phyloP scores from a whole-genome alignment of 2,113 vertebrate species.

The Callionymus lyra region DNA sequence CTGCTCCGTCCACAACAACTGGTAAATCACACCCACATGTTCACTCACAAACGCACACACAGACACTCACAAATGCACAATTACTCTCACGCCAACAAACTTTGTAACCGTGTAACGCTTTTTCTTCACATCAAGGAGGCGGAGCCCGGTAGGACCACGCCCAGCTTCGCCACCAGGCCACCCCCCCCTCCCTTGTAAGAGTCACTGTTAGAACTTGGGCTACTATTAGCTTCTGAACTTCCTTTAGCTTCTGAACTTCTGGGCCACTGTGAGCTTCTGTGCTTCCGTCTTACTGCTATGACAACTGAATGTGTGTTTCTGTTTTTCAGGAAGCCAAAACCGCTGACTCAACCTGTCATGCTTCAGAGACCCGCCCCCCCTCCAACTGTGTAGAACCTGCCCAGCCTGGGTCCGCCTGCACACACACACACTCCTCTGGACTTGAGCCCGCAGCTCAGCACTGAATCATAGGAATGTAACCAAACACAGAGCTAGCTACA shows the following conservation, averaged over 20 bases:
- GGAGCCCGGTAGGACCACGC: conserved; percentile 37
- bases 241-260: not conserved
- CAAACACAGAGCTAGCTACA: too few relatives aligned
- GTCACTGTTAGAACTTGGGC: not conserved
- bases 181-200: conserved; percentile 44
- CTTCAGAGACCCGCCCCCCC: conserved; percentile 68
- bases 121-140: conserved; percentile 37
- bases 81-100: too few relatives aligned
- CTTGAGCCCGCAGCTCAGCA: conserved; percentile 2
- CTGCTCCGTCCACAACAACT: conserved; percentile 57
- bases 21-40: conserved; percentile 43
- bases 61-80: too few relatives aligned
- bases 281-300: too few relatives aligned
- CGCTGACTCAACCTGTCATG: conserved; percentile 49
- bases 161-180: conserved; percentile 30
- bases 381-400: conserved; percentile 54
- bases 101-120: not conserved
- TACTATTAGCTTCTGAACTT: too few relatives aligned
- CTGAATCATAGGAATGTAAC: conserved; percentile 10
- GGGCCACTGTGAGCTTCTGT: too few relatives aligned
- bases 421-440: not conserved
- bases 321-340: conserved; percentile 52
- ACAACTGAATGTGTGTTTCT: not conserved
- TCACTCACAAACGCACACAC: not conserved
- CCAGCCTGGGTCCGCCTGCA: conserved; percentile 7